Evolutionary conservation across 2,888 invertebrate genomes (phyloP), one percentile per base, ranked within the genome.

Genomic region (Antheraea yamamai): DNA sequence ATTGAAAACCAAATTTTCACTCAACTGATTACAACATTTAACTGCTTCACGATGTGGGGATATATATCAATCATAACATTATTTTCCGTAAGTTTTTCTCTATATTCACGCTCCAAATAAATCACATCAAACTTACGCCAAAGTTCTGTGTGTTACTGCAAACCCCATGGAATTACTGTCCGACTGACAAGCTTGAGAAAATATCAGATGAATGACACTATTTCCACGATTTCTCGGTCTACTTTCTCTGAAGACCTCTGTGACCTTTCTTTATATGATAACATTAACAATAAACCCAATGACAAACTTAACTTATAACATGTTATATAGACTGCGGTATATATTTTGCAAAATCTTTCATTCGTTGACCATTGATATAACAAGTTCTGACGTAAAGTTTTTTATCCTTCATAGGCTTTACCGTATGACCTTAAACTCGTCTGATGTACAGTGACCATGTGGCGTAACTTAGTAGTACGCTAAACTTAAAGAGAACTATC

Each of bases 111-210:
- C 23, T 12, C 55, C 30, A 73, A 73, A 55, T 58, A 55, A 35
- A 20, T 55, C 55, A 55, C 26, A 58, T 55, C 26, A 58, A 73
- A 58, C 30, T 73, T 73, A 23, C 55, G 52, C 30, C 20, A 66
- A 66, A 66, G 66, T 66, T 66, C 30, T 30, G 30, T 66, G 30
- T 30, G 14, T 30, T 66, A 66, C 30, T 10, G 30, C 47, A 30
- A 26, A 14, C 16, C 66, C 30, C 66, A 30, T 66, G 30, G 12
- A 30, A 66, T 66, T 66, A 26, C 30, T 30, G 4, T 30, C 26
- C 14, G 18, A 66, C 66, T 66, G 18, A 30, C 26, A 26, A 66
- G 26, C 66, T 16, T n/a, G 30, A 66, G 16, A 8, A 66, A 66
- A 30, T 30, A 30, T 66, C 16, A 66, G 14, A 66, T 66, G 66